Evolutionary conservation across 1,140 invertebrate genomes (phyloP), one percentile per base, ranked within the genome.

Genomic region (Bombus confusus): DNA sequence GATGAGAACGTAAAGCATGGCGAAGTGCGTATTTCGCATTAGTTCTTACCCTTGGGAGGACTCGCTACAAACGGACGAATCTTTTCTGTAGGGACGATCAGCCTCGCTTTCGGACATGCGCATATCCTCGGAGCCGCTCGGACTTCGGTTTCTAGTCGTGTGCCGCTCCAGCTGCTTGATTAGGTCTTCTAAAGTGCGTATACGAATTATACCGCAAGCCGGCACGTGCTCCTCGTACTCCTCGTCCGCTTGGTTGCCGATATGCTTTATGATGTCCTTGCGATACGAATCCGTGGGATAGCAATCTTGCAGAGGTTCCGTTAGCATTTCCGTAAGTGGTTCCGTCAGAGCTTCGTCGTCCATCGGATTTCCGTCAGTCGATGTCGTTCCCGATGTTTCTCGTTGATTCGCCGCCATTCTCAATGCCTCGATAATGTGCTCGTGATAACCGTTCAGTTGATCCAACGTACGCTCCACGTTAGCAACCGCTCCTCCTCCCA

Each of bases 81-180:
- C 97, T 94, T 98, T 96, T 95, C 98, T 96, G 95, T 98, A 98
- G 94, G 98, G 98, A 43, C 98, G 96, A 94, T 99, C 98, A 34
- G 97, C 97, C 94, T 99, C 98, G 39, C 98, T 98, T 94, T 99
- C 98, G 57, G 98, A 98, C 96, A 98, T 98, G 88, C 98, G 96
- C 91, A 98, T 98, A 90, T 99, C 98, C 93, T 98, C 98, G 18
- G 98, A 98, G 71, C 97, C 98, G 87, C 97, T 98, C 25, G 98
- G 98, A 93, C 98, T 98, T 97, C 98, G 98, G 93, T 98, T 98
- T 10, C 98, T 96, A 69, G 97, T 96, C 62, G 97, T 97, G 93
- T 98, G 98, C 93, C 98, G 97, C 93, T 99, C 98, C 80, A 99
- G 95, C 94, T 98, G 98, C 72, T 98, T 95, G 86, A 99, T 98